These are phyloP conservation scores for Scaptomyza montana DNA, from an alignment of 1,140 invertebrate species.

Conservation along the genomic window DNA sequence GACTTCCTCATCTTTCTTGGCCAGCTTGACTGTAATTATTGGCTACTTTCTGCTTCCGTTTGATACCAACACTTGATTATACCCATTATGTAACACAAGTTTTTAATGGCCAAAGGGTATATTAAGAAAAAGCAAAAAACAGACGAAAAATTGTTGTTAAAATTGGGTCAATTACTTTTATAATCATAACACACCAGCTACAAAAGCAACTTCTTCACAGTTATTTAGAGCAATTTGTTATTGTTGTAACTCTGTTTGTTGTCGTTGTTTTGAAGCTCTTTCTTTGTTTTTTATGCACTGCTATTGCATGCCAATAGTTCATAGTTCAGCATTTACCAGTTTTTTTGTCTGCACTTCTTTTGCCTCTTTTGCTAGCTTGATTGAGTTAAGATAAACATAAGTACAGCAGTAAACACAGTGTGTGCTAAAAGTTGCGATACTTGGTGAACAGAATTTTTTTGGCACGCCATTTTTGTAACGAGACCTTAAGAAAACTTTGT, in stretches of 20 bases:
- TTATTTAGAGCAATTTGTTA: constrained; percentile 40
- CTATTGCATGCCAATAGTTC: constrained; percentile 65
- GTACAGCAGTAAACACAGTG: constrained; percentile 24
- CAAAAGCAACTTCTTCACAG: constrained; percentile 29
- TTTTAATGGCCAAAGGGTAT: constrained; percentile 6
- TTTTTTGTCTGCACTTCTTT: constrained; percentile 33
- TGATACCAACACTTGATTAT: background rate
- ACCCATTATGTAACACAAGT: background rate
- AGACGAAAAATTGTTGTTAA: constrained; percentile 34
- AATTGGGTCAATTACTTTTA: constrained; percentile 63
- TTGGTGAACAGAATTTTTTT: background rate
- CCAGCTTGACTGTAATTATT: background rate
- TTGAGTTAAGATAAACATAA: constrained; percentile 49
- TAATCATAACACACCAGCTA: constrained; percentile 52
- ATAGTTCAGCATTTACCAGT: constrained; percentile 46
- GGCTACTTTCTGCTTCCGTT: background rate
- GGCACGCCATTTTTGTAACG: background rate
- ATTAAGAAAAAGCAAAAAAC: constrained; percentile 1
- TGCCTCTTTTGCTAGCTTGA: constrained; percentile 6
- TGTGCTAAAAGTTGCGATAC: constrained; percentile 17
- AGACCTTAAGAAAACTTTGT: too few relatives aligned
- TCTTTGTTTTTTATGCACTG: constrained; percentile 20
- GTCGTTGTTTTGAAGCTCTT: constrained; percentile 1
- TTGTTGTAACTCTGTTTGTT: constrained; percentile 13
- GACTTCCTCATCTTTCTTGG: background rate